phyloP scores from a whole-genome alignment of 2,797 vertebrate species.

The Tokudaia muenninki region DNA sequence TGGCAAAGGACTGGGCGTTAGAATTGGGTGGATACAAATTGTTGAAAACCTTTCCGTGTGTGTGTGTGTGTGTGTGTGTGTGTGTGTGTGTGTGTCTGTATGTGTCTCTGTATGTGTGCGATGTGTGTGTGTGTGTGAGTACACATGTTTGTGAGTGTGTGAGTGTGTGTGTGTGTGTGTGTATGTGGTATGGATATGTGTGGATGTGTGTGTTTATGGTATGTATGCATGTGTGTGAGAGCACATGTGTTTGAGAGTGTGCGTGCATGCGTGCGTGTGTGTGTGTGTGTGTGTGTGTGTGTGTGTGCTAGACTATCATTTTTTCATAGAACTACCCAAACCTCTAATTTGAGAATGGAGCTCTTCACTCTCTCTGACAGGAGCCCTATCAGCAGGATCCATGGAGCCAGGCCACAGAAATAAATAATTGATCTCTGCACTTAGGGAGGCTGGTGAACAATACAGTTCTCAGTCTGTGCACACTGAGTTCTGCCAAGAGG shows the following conservation, averaged over 20 bases:
- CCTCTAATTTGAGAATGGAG: conserved; percentile 47
- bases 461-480: not conserved
- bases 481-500: conserved; percentile 68
- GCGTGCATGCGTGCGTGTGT: not conserved
- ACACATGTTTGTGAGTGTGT: not conserved
- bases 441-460: conserved; percentile 60
- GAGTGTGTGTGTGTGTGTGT: not conserved
- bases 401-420: not conserved
- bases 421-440: conserved; percentile 75
- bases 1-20: conserved; percentile 51
- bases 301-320: not conserved
- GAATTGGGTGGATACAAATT: conserved; percentile 49
- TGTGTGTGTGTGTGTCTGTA: not conserved
- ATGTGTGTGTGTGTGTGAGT: not conserved
- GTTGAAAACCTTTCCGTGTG: not conserved
- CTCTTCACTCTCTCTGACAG: conserved; percentile 22
- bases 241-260: no score
- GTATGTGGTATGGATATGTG: no score
- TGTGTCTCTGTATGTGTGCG: not conserved
- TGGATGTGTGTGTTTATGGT: not conserved
- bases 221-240: not conserved
- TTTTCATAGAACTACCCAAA: not conserved
- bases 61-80: not conserved
- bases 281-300: not conserved
- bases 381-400: conserved; percentile 65